Conservation (phyloP, 2,888 invertebrate genomes). For the Parapristionchus giblindavisi region DNA sequence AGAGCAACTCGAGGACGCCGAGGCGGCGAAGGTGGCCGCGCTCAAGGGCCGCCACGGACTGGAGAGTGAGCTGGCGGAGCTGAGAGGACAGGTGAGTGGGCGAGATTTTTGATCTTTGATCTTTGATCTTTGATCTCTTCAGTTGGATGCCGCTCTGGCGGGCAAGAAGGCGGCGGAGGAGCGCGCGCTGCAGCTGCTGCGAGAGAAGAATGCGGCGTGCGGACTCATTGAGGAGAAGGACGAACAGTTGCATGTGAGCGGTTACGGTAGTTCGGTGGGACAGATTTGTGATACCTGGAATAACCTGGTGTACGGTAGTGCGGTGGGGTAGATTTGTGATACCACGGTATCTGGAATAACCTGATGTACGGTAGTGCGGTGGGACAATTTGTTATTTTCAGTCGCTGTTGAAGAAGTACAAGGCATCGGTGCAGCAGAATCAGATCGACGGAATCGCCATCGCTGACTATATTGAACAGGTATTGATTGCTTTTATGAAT, state of each 20-base stretch:
- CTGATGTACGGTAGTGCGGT: background rate
- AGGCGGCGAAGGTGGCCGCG: slow-evolving; percentile 84
- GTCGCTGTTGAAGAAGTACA: slow-evolving; percentile 91
- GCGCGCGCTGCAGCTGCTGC: slow-evolving; percentile 42
- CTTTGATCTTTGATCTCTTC: background rate
- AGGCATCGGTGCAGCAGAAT: slow-evolving; percentile 86
- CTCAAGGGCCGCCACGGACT: slow-evolving; percentile 85
- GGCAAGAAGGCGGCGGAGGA: slow-evolving; percentile 50
- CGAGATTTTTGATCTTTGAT: background rate
- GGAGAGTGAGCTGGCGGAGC: slow-evolving; percentile 86
- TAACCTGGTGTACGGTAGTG: slow-evolving; percentile 8
- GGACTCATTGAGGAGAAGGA: slow-evolving; percentile 49
- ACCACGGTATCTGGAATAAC: background rate
- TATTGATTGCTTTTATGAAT: slow-evolving; percentile 32
- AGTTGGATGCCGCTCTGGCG: slow-evolving; percentile 47
- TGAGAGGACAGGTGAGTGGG: slow-evolving; percentile 78
- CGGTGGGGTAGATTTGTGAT: background rate
- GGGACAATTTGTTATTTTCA: slow-evolving; percentile 70
- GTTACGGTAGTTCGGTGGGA: background rate
- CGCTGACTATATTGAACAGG: slow-evolving; percentile 54
- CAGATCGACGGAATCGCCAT: slow-evolving; percentile 75
- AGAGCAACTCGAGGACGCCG: slow-evolving; percentile 85
- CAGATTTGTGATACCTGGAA: no score
- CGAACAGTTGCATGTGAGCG: slow-evolving; percentile 49
- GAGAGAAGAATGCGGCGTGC: slow-evolving; percentile 47